Evolutionary conservation across 2,797 vertebrate genomes (phyloP), one percentile per base, ranked within the genome.

Genomic region (Erithacus rubecula): DNA sequence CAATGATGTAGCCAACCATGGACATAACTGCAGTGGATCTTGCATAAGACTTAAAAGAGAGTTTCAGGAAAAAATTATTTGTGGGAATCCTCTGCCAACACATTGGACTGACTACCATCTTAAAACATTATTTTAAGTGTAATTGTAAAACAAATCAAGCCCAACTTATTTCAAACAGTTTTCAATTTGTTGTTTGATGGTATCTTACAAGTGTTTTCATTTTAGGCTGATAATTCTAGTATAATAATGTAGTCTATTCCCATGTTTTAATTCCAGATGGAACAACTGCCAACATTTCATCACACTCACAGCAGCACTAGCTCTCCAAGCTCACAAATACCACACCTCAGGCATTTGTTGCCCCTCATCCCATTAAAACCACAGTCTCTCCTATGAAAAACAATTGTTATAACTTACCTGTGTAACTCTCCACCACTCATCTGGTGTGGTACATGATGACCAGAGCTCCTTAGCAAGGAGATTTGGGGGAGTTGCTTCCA

Each of bases 21-120:
- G 99, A 99, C 99, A 99, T 99, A 93, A 99, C 99, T 27, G 99
- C 99, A 43, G 99, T 99, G 53, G 99, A 99, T 94, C 99, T 98
- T 92, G 99, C 99, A 7, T 99, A 99, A 8, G 98, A 99, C 99
- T 99, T 92, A 72, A 75, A 89, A 82, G 87, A 94, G 91, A 93
- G 88, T 94, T 97, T 96, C 93, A 97, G 83, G 90, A 78, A 85
- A 96, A 91, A 90, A 83, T 91, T 93, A 95, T 80, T 86, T 74
- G 79, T 76, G 94, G 89, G 77, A 94, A 93, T 93, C 75, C 82
- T 93, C 78, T 91, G 90, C 88, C 71, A 95, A 91, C 67, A 94
- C 83, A 94, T 30, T 75, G 89, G 91, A 91, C 53, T 88, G 83
- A 84, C 80, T 94, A 95, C 80, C 85, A 95, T 84, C 77, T 91